Base-by-base conservation (phyloP, 1,140 invertebrate genomes). In the Cyclina sinensis region DNA sequence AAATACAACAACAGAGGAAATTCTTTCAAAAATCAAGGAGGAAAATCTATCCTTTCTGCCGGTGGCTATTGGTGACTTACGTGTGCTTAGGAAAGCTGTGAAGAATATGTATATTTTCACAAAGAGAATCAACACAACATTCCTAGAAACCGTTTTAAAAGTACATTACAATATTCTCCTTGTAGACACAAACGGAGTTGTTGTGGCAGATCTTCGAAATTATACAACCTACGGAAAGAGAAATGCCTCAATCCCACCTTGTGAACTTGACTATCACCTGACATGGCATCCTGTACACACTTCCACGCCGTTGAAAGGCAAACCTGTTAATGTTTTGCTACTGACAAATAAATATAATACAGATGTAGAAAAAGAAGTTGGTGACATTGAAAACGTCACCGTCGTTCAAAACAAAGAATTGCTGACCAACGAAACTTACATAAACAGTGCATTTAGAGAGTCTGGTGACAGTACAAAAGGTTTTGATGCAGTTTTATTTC, bases 171-270 rank as follows among this genome's bases (percentile, higher is more conserved):
- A 79, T 48, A 65, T 80, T 32, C 32, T 78, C 14, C 18, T 87
- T 46, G 9, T 87, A 7, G 48, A 59, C 39, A 0, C 11, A 0
- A 21, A n/a, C 35, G 78, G 78, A 51, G 24, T 1, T 35, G 46
- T 48, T 43, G 43, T 84, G 2, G 81, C 65, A 43, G 59, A 68
- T 24, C 21, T 84, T 18, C 24, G 46, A 11, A 84, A 84, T 18
- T 84, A 70, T 48, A 84, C 65, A 35, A 70, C 81, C 24, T 84
- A 84, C 24, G 27, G 81, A 37, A 68, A 68, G 30, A 46, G 59
- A 84, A 68, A 84, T n/a, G 21, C 3, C 2, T 46, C 81, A 27
- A 27, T 70, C 0, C 62, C 81, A 16, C 81, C 81, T 24, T 84
- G 81, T 54, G 81, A 84, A 48, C 30, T 84, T 32, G 5, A 30